Conservation (phyloP, 2,888 invertebrate genomes). For the Cremastobaeus sp. region DNA sequence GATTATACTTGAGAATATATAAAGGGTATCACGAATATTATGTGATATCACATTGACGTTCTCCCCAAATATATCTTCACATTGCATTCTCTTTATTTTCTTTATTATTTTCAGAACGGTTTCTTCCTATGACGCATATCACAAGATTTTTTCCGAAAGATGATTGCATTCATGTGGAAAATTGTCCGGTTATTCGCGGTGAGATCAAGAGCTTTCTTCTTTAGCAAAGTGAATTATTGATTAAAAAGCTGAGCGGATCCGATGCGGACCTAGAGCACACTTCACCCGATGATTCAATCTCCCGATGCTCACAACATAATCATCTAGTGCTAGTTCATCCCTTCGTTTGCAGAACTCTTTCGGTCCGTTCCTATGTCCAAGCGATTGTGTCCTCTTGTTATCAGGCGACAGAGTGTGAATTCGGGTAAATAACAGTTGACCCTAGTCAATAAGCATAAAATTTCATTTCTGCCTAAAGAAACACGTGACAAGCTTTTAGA, state of each 20-base stretch:
- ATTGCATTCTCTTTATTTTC: too few relatives aligned
- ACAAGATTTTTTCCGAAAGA: conserved; percentile 64
- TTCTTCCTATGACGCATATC: conserved; percentile 6
- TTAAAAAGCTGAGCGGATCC: too few relatives aligned
- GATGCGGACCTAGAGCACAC: conserved; percentile 73
- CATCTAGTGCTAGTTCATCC: conserved; percentile 72
- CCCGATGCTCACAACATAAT: conserved; percentile 75
- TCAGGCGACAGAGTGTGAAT: conserved; percentile 64
- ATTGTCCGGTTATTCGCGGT: conserved; percentile 75
- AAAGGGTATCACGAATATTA: too few relatives aligned
- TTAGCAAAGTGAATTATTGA: conserved; percentile 68
- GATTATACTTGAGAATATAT: too few relatives aligned
- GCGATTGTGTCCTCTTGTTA: conserved; percentile 64
- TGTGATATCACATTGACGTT: too few relatives aligned
- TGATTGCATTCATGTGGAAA: conserved; percentile 72
- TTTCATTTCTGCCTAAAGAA: conserved; percentile 48
- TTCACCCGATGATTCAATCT: conserved; percentile 76
- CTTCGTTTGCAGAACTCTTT: conserved; percentile 73
- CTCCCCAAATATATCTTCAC: too few relatives aligned
- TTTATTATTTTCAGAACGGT: too few relatives aligned
- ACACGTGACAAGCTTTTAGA: conserved; percentile 42
- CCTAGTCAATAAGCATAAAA: conserved; percentile 59
- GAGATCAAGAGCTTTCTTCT: conserved; percentile 71
- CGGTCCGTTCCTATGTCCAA: conserved; percentile 66
- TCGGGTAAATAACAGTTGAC: conserved; percentile 51